A percentile compares a stretch with the other conserved stretches of the same genome.
These are phyloP conservation scores for Chaenogobius annularis DNA, from an alignment of 2,113 vertebrate species.

Conservation along the genomic window DNA sequence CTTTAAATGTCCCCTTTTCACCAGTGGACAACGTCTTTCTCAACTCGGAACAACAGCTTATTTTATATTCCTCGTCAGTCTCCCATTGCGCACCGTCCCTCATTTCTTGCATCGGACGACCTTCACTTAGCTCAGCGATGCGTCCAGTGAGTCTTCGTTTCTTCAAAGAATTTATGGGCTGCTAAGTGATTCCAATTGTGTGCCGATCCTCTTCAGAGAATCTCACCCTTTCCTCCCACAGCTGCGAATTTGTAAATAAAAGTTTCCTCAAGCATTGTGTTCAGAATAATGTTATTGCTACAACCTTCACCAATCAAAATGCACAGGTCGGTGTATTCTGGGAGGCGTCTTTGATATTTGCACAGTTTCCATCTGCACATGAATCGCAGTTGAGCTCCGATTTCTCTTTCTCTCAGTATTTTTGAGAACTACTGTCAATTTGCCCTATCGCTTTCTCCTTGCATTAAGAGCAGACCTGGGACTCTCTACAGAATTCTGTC, in stretches of 20 bases:
- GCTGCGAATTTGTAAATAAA: constrained; percentile 12
- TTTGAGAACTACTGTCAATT: constrained; percentile 46
- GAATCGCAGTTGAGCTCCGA: constrained; percentile 29
- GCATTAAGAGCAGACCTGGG: constrained; percentile 47
- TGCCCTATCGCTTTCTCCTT: constrained; percentile 45
- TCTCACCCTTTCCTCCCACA: not conserved
- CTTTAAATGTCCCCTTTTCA: not conserved
- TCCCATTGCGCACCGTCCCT: not conserved
- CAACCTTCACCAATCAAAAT: not conserved
- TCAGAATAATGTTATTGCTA: constrained; percentile 3
- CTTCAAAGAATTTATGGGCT: constrained; percentile 11
- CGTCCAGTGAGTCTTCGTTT: not conserved
- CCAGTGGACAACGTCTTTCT: not conserved
- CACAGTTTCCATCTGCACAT: constrained; percentile 14
- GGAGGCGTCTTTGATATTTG: constrained; percentile 19
- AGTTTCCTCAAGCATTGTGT: not conserved
- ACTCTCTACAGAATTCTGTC: constrained; percentile 47
- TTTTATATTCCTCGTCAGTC: constrained; percentile 18
- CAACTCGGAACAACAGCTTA: constrained; percentile 1
- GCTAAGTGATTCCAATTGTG: not conserved
- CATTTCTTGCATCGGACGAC: constrained; percentile 10
- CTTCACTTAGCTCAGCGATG: not conserved
- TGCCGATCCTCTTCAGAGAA: not conserved
- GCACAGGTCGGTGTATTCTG: constrained; percentile 4
- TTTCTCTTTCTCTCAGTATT: constrained; percentile 23